Base-by-base conservation (phyloP, 2,113 vertebrate species). In the Mellivora capensis region DNA sequence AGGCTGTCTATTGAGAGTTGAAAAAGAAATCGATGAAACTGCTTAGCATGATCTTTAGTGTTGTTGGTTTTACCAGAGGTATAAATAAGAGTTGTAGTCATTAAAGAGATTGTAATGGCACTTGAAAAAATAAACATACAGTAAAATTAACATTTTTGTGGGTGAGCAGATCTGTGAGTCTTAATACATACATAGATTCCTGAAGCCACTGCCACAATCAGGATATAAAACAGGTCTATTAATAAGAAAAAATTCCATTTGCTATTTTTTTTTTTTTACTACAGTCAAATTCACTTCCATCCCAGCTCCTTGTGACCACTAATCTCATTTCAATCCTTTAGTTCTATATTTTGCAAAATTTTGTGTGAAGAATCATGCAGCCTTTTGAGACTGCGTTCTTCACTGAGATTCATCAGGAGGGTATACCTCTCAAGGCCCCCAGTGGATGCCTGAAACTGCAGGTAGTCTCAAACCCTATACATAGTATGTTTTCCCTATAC, bases 1-100 rank as follows among this genome's bases (percentile, higher is more conserved):
- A 39, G 67, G 69, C 29, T 93, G 72, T 94, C 44, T 95, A 62
- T 87, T 89, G 42, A 90, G 79, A 96, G 95, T 97, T 97, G 81
- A 29, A 90, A 97, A 97, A 93, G 69, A 96, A 86, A 87, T n/a
- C 49, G 34, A 52, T 90, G 71, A 88, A 79, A 83, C 23, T 79
- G 47, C 61, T 95, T 90, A 94, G 61, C 37, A 54, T 49, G 21
- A 62, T 83, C 61, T 87, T 91, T 6, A 34, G 12, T 90, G 57
- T 62, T 94, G 54, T 21, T 86, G 25, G 18, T 37, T 93, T 96
- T 82, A 57, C 34, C 39, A 61, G 64, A 90, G 69, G 52, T 80
- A 76, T 69, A 83, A 77, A 88, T 54, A 84, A 94, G 72, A 95
- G 31, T 76, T 83, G 2, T 5, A 61, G 21, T 62, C 37, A 57